phyloP scores from a whole-genome alignment of 53 echinoderm and acorn worm genomes.

The Holothuria leucospilota region DNA sequence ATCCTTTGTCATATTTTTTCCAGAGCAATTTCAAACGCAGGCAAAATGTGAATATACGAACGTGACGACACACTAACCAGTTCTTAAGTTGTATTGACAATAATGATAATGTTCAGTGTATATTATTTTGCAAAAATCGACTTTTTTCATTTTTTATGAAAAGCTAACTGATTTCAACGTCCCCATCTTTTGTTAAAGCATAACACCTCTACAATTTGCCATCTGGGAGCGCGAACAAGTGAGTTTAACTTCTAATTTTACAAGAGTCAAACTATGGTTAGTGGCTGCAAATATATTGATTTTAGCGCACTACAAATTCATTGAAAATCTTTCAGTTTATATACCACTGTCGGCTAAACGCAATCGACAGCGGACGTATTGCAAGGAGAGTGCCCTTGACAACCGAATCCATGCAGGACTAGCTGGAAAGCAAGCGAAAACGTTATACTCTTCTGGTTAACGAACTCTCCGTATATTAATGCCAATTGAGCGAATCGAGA shows the following conservation, averaged over 20 bases:
- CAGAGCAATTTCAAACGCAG: too few species aligned
- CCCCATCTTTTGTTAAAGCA: not conserved
- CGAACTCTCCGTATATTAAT: conserved; percentile 12
- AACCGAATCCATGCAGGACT: not conserved
- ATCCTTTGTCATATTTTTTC: too few species aligned
- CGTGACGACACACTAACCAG: too few species aligned
- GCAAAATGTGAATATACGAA: too few species aligned
- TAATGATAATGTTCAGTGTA: too few species aligned
- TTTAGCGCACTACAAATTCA: conserved; percentile 17
- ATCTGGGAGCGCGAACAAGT: conserved; percentile 11
- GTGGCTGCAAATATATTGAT: conserved; percentile 12
- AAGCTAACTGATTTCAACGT: not conserved
- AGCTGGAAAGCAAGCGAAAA: not conserved
- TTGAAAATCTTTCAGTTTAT: conserved; percentile 9
- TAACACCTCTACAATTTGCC: not conserved
- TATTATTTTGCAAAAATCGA: too few species aligned
- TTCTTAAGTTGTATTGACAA: too few species aligned
- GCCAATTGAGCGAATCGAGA: conserved; percentile 25
- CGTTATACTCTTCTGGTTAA: conserved; percentile 16
- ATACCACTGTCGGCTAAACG: not conserved
- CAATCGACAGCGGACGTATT: not conserved
- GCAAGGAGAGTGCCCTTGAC: conserved; percentile 31
- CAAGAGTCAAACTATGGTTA: not conserved
- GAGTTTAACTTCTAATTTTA: conserved; percentile 11
- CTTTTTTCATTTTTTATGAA: too few species aligned